Percentiles rank a stretch among this genome's conserved stretches.
These are phyloP conservation scores for Cervus canadensis DNA, from an alignment of 2,113 vertebrate species.

Conservation along the genomic window DNA sequence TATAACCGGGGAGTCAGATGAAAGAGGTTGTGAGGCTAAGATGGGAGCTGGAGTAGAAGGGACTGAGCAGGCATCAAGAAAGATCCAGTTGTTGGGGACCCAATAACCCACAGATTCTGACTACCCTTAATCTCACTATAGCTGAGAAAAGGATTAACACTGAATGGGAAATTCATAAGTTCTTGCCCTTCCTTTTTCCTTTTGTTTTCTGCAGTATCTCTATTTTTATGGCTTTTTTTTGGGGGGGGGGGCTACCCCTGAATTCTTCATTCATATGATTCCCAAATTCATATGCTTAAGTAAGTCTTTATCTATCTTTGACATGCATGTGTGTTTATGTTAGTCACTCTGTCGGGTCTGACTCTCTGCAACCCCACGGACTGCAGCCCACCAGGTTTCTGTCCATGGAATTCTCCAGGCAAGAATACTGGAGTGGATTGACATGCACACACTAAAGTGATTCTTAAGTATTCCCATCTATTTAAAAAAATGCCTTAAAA, in stretches of 20 bases:
- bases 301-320: background rate
- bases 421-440: background rate
- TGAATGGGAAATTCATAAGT: slow-evolving; percentile 6
- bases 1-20: background rate
- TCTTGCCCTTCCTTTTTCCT: background rate
- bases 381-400: background rate
- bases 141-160: background rate
- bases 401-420: background rate
- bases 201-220: background rate
- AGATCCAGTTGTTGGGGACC: background rate
- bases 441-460: background rate
- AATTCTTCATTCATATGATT: background rate
- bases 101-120: background rate
- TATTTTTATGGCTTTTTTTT: background rate
- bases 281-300: background rate
- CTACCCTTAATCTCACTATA: background rate
- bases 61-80: background rate
- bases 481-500: slow-evolving; percentile 13
- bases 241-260: background rate
- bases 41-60: background rate
- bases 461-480: background rate
- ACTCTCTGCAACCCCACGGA: background rate
- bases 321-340: background rate
- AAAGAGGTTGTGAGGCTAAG: background rate
- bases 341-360: background rate